Base-by-base conservation (phyloP, 2,888 invertebrate genomes). In the Leucophora obtusa region DNA sequence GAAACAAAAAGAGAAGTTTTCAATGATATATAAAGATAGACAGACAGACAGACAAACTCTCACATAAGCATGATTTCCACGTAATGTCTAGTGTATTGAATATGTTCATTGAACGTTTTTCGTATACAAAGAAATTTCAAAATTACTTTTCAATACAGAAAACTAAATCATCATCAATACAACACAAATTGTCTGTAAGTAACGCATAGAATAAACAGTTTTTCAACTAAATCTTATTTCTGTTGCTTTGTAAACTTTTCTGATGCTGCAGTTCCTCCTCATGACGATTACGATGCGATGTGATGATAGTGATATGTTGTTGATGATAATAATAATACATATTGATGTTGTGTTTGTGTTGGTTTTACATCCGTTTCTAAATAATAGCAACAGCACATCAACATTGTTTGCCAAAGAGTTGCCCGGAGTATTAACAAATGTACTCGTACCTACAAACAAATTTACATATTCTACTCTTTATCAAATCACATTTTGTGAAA, bases 171-270 rank as follows among this genome's bases (percentile, higher is more conserved):
- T 65, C 51, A 76, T 76, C 53, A 63, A 72, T 76, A 72, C 59
- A 68, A 56, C 68, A 35, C 62, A 62, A 71, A 72, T 72, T 72
- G 60, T 78, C 53, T 70, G 71, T 68, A 62, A 76, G 54, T 68
- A 71, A 75, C 24, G 51, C 33, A 69, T 60, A 54, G 17, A 56
- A 43, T 24, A 56, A 47, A 66, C 50, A 73, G 11, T 53, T 58
- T 47, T 47, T 15, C n/a, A 58, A 56, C 33, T 28, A 71, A 38
- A 62, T 71, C 15, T 38, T 14, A 24, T 38, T 54, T 56, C 18
- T 28, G 28, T 28, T 58, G 24, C 38, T 38, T 38, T 38, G 38
- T 38, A 11, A 38, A 38, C 0, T n/a, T 14, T 47, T 47, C n/a
- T 54, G 18, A 6, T 75, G 53, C 75, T 63, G 51, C 43, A 70